Evolutionary conservation across 1,140 invertebrate species (phyloP).

Genomic region (Hirudo medicinalis): DNA sequence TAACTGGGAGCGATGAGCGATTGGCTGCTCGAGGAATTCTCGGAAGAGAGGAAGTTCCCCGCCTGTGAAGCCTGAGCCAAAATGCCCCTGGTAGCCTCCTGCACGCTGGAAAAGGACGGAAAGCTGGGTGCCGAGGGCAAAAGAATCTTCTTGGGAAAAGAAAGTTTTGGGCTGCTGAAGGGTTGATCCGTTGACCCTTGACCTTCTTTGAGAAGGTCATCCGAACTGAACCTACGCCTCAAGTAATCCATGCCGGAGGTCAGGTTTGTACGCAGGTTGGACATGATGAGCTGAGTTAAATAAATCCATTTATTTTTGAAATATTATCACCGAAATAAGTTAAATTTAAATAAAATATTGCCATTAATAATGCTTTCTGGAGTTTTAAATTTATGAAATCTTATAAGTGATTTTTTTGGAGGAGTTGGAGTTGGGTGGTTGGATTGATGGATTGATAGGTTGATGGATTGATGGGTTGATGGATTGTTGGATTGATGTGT

Average conservation of each 20-base stretch:
- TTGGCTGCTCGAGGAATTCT: slow-evolving; percentile 15
- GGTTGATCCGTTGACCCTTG: not conserved
- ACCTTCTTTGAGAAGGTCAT: slow-evolving; percentile 34
- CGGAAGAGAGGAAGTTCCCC: not conserved
- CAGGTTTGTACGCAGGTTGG: slow-evolving; percentile 33
- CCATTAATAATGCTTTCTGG: too few species aligned
- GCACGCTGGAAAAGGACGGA: slow-evolving; percentile 16
- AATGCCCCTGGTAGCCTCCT: slow-evolving; percentile 26
- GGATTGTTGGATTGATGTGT: too few species aligned
- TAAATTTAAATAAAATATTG: too few species aligned
- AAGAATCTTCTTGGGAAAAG: not conserved
- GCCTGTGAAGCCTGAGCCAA: slow-evolving; percentile 24
- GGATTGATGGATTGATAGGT: too few species aligned
- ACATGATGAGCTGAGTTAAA: slow-evolving; percentile 22
- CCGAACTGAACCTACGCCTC: slow-evolving; percentile 37
- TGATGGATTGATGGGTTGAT: too few species aligned
- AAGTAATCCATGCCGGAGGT: slow-evolving; percentile 38
- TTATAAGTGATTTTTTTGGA: not conserved
- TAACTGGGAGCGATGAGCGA: slow-evolving; percentile 56
- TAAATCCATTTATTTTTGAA: not conserved
- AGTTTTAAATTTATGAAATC: slow-evolving; percentile 2
- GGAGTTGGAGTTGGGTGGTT: too few species aligned
- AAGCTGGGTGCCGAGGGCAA: slow-evolving; percentile 5
- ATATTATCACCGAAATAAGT: too few species aligned
- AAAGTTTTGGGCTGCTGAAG: slow-evolving; percentile 11